Conservation (phyloP, 2,113 vertebrate genomes). For the Corythaixoides concolor region DNA sequence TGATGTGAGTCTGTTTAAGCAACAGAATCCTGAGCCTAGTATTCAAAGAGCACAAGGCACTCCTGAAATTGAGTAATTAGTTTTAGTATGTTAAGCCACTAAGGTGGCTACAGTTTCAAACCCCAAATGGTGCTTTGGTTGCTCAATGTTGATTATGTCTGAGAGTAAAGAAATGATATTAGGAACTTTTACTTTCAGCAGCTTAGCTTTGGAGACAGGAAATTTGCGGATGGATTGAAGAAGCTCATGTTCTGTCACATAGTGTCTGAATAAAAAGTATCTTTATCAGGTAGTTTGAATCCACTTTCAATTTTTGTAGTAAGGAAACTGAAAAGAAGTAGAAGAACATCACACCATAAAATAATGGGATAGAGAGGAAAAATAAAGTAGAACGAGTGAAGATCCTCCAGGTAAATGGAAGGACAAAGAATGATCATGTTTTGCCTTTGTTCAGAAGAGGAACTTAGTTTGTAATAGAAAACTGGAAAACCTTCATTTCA, state of each 20-base stretch:
- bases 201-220: neutral
- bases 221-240: neutral
- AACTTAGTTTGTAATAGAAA: neutral
- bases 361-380: neutral
- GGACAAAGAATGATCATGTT: neutral
- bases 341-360: neutral
- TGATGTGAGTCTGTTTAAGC: neutral
- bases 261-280: neutral
- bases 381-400: neutral
- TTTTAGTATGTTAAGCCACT: neutral
- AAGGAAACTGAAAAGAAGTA: neutral
- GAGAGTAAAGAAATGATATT: neutral
- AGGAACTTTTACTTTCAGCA: neutral
- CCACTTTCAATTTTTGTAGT: neutral
- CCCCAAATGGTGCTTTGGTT: neutral
- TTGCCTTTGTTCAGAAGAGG: neutral
- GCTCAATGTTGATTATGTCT: neutral
- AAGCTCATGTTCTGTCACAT: neutral
- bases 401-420: neutral
- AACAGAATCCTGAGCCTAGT: neutral
- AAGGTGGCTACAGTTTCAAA: neutral
- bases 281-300: neutral
- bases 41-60: neutral
- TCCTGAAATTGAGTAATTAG: neutral
- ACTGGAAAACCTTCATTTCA: neutral